phyloP scores from a whole-genome alignment of 2,888 invertebrate genomes.

The Drosophila mimica region DNA sequence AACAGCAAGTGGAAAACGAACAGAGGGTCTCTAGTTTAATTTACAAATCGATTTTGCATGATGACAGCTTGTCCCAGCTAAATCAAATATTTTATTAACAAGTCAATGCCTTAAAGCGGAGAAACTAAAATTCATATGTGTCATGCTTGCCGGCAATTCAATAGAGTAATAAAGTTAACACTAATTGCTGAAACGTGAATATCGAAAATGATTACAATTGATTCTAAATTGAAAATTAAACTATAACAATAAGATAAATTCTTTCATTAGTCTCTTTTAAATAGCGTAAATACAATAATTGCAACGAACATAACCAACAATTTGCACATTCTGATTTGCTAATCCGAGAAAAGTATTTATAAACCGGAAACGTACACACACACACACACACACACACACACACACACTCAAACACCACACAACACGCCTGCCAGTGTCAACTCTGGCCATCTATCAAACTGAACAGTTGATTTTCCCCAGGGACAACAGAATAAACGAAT shows the following conservation, averaged over 20 bases:
- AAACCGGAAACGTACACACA: neutral
- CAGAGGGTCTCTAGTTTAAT: neutral
- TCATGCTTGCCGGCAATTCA: neutral
- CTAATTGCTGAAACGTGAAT: neutral
- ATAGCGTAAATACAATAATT: neutral
- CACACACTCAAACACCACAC: slow-evolving; percentile 4
- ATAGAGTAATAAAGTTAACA: neutral
- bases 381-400: neutral
- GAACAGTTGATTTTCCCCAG: slow-evolving; percentile 16
- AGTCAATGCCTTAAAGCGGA: neutral
- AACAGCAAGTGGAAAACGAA: neutral
- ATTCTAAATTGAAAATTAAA: neutral
- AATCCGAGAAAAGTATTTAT: slow-evolving; percentile 9
- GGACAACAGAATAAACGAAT: slow-evolving; percentile 44
- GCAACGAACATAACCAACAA: neutral
- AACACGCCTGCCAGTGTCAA: slow-evolving; percentile 9
- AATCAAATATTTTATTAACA: neutral
- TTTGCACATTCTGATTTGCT: neutral
- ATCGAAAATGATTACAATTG: too few relatives aligned
- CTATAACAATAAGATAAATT: neutral
- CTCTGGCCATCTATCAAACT: slow-evolving; percentile 27
- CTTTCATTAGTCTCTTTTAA: too few relatives aligned
- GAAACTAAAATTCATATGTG: neutral
- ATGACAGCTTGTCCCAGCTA: neutral
- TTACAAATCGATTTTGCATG: neutral